Base-by-base conservation (phyloP, 2,797 vertebrate species). In the Catostomus latipinnis region DNA sequence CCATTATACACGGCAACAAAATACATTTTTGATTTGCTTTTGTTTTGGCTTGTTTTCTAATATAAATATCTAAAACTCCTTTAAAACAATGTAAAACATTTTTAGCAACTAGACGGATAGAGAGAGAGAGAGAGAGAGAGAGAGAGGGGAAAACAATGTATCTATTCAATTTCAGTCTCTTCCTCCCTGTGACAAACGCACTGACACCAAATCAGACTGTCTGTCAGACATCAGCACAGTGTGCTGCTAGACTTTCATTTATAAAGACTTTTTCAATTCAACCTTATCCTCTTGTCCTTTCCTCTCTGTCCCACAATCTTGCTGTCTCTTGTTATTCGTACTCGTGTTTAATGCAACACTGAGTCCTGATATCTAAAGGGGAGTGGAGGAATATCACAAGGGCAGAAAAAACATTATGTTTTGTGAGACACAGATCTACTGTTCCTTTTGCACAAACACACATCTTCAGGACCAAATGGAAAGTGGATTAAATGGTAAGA, bases 121-220 rank as follows among this genome's bases (percentile, higher is more conserved):
- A 34, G 34, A 34, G 34, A 34, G 34, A 34, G 16, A 34, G 34
- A 3, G 34, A 34, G 34, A 3, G 34, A 72, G n/a, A 18, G 49
- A 60, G 50, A 14, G 34, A 10, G 56, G 22, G 63, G 52, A 48
- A 74, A 78, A 74, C 6, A 7, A 7, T 69, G 43, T 16, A 82
- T 77, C 71, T 70, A 45, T 74, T 73, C 70, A 72, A 54, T 73
- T 11, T 62, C 63, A 46, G 54, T 57, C 43, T 58, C 54, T 62
- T 54, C 34, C 63, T 74, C 22, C 16, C 45, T 13, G 45, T 57
- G 70, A 67, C 77, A 80, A 61, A 73, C 1, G 43, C 16, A 22
- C 54, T 66, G 61, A 66, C 52, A 72, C 52, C 34, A 57, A 66
- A 76, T 67, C 72, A 62, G 72, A 43, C 74, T 66, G 49, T 75